Evolutionary conservation across 1,140 invertebrate species (phyloP), one percentile per base, ranked within the genome.

Genomic region (Euwallacea fornicatus): DNA sequence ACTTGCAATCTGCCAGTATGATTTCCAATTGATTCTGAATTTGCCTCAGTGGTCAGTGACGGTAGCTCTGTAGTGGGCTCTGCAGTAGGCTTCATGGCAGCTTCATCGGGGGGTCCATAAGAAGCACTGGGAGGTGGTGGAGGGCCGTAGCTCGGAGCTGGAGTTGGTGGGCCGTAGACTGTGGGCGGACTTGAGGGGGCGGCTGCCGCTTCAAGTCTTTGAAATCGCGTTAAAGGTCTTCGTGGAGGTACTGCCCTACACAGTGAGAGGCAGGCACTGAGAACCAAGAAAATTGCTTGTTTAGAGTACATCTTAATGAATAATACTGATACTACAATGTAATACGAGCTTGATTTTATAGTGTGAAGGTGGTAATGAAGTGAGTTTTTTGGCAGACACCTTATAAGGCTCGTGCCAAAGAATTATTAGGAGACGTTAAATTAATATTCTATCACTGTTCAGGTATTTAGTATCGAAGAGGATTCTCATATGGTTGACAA

Each of bases 1-100:
- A 61, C 44, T 84, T 62, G 8, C n/a, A 21, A 43, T 67, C 63
- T 66, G 75, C 69, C 3, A 61, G 44, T 70, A 68, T 15, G 59
- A n/a, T 33, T 42, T 46, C 2, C 11, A 21, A 61, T 59, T 16
- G 8, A 10, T 65, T 60, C 60, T 44, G 43, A 13, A 55, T 43
- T 61, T 33, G 54, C 21, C 66, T 78, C 75, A 6, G 74, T 74
- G 8, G 66, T 75, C 13, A 73, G 67, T 16, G 16, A 16, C 21
- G 70, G 63, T 15, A 21, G 42, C 21, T 73, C 73, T n/a, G 69
- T 72, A 16, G 71, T 76, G 42, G 72, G 71, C 10, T 47, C 44
- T 42, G 33, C 21, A 41, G 58, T 61, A 33, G 58, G 41, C 33
- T 67, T 50, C 6, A 66, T 63, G 10, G 65, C 64, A 42, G 44